A percentile compares a stretch with the other conserved stretches of the same genome.
Evolutionary conservation across 2,888 invertebrate genomes (phyloP).

Genomic region (Drosophila neotestacea): DNA sequence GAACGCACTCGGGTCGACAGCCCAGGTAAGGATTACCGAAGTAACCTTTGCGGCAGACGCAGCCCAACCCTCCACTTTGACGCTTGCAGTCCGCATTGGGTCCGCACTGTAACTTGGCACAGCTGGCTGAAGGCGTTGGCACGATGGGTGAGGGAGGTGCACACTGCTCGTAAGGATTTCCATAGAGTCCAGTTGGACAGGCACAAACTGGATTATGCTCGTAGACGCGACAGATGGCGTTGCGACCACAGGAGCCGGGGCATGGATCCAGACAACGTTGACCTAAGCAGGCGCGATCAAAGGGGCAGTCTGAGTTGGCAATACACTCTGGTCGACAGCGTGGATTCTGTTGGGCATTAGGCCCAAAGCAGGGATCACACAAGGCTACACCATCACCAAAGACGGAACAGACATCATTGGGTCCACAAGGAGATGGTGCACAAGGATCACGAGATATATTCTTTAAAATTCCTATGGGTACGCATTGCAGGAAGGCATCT

Average conservation of each 20-base stretch:
- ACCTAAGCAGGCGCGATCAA: slow-evolving; percentile 91
- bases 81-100: slow-evolving; percentile 90
- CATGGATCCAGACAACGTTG: slow-evolving; percentile 92
- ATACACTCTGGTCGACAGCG: slow-evolving; percentile 93
- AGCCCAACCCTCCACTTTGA: slow-evolving; percentile 88
- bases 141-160: slow-evolving; percentile 86
- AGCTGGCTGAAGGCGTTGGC: slow-evolving; percentile 85
- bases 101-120: slow-evolving; percentile 90
- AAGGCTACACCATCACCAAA: slow-evolving; percentile 91
- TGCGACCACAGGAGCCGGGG: slow-evolving; percentile 91
- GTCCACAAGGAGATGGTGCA: slow-evolving; percentile 91
- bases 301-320: slow-evolving; percentile 92
- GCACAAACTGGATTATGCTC: slow-evolving; percentile 91
- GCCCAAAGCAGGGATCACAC: slow-evolving; percentile 91
- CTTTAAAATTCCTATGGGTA: slow-evolving; percentile 86
- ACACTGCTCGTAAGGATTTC: slow-evolving; percentile 93
- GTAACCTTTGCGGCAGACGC: slow-evolving; percentile 90
- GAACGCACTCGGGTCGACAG: slow-evolving; percentile 92
- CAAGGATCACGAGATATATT: slow-evolving; percentile 90
- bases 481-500: slow-evolving; percentile 92
- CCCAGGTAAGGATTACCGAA: slow-evolving; percentile 92
- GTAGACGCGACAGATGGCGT: slow-evolving; percentile 90
- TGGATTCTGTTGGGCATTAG: slow-evolving; percentile 89
- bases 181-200: slow-evolving; percentile 89
- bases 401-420: slow-evolving; percentile 89